Evolutionary conservation across 2,113 vertebrate species (phyloP).

Genomic region (Passer montanus): DNA sequence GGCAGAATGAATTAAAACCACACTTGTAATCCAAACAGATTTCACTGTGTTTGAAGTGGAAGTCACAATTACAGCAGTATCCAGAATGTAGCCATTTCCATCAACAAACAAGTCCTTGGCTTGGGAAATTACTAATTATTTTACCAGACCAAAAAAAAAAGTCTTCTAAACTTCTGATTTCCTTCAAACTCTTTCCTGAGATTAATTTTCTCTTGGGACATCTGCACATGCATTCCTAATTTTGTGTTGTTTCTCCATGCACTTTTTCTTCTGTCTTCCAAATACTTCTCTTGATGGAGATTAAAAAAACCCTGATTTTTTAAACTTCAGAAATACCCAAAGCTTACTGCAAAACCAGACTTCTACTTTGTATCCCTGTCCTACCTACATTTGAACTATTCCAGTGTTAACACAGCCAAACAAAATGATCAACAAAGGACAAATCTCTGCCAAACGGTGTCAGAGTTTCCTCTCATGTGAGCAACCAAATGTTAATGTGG

Average conservation of each 20-base stretch:
- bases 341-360: background rate
- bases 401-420: background rate
- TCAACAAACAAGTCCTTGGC: background rate
- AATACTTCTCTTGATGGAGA: background rate
- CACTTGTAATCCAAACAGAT: background rate
- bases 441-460: background rate
- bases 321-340: background rate
- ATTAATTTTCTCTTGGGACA: background rate
- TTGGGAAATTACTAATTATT: background rate
- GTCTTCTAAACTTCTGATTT: background rate
- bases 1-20: background rate
- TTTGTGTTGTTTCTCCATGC: background rate
- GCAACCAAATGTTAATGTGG: background rate
- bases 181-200: background rate
- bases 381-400: background rate
- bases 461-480: conserved; percentile 7
- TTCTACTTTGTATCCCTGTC: background rate
- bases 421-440: background rate
- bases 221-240: background rate
- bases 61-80: background rate
- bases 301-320: background rate
- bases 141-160: background rate
- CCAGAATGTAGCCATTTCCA: background rate
- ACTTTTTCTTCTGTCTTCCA: background rate
- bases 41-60: background rate